These are phyloP conservation scores for Hucho hucho DNA, from an alignment of 2,113 vertebrate genomes.

Conservation along the genomic window DNA sequence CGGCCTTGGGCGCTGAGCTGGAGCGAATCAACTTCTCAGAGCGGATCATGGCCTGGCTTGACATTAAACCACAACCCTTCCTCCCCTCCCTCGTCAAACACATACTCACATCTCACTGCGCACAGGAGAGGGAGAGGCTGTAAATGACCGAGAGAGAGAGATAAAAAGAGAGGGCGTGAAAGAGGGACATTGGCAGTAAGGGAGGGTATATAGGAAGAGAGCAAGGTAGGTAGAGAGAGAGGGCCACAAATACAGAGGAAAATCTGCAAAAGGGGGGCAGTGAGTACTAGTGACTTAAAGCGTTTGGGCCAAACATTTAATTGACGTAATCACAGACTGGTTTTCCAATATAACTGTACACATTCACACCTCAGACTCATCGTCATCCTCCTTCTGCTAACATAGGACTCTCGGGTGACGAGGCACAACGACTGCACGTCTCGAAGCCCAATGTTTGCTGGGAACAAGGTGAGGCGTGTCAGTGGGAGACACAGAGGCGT, in stretches of 20 bases:
- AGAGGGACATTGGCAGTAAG: background rate
- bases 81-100: conserved; percentile 36
- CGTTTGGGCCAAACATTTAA: no score
- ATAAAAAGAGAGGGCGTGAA: conserved; percentile 4
- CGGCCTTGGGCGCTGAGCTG: conserved; percentile 61
- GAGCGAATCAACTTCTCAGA: conserved; percentile 67
- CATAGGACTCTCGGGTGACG: background rate
- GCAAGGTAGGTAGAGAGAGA: no score
- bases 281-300: no score
- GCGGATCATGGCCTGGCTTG: conserved; percentile 60
- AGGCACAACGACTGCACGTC: background rate
- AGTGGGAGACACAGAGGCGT: background rate
- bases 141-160: conserved; percentile 14
- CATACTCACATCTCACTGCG: conserved; percentile 61
- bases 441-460: background rate
- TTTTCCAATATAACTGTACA: no score
- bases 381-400: no score
- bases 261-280: no score
- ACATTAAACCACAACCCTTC: conserved; percentile 51
- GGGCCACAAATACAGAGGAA: no score
- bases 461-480: background rate
- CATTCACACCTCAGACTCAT: no score
- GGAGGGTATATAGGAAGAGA: background rate
- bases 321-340: no score
- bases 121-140: conserved; percentile 32